Evolutionary conservation across 2,888 invertebrate species (phyloP), one percentile per base, ranked within the genome.

Genomic region (Arge pagana): DNA sequence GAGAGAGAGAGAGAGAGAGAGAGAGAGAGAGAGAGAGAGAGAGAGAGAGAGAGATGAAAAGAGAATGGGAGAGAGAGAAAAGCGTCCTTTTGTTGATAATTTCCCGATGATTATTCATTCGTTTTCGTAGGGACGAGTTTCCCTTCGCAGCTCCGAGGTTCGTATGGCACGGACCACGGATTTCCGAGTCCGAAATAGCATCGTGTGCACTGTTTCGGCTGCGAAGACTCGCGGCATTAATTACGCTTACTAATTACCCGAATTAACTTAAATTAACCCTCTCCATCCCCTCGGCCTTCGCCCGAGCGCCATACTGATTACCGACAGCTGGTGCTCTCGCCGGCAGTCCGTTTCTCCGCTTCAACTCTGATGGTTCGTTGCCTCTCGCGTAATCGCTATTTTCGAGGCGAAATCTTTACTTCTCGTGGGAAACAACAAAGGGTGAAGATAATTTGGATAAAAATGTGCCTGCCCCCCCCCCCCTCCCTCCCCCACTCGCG

Each of bases 211-310:
- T 48, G 49, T 53, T 49, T 58, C 55, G 51, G 53, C 56, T 50
- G 45, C 48, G 55, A 56, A 59, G 64, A 61, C 55, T 64, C 62
- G 56, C 55, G 58, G 64, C 65, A 68, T 68, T 71, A 71, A 72
- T 68, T 68, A 72, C 66, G 63, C 64, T 57, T 63, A 65, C 66
- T 72, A 73, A 72, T 72, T 71, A 66, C 62, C 53, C 59, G 63
- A 70, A 70, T 70, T 66, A 70, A 63, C 67, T 68, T 66, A 64
- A 71, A 72, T 72, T 73, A 71, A 70, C 64, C 59, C 63, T 68
- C 63, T 64, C 50, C 52, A 36, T 40, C 21, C 41, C 35, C 35
- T 24, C 50, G 45, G 51, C 54, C 37, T 56, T 54, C 53, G 41
- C 45, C 45, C 53, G 49, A 52, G 48, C 36, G 42, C 54, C 42